Base-by-base conservation (phyloP, 2,113 vertebrate species). In the Bostrychus sinensis region DNA sequence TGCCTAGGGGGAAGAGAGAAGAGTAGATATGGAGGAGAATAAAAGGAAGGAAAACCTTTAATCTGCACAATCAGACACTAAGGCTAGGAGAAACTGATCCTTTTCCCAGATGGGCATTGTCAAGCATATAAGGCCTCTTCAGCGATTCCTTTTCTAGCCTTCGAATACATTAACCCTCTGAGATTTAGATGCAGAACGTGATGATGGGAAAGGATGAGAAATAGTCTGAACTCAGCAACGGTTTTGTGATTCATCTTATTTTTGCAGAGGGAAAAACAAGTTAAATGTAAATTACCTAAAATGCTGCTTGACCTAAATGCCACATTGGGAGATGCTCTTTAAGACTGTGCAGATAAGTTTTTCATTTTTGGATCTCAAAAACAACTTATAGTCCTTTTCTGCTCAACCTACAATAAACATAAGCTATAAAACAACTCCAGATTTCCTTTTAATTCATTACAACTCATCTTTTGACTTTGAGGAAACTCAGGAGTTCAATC, bases 61-160 rank as follows among this genome's bases (percentile, higher is more conserved):
- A 90, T 90, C 83, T 86, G 80, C 59, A 73, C 65, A 75, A 84
- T 78, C 75, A 81, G 66, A 74, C 59, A 75, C 78, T 38, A 56
- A 36, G 66, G 74, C 69, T 62, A 62, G 76, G 64, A 74, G 66
- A 64, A 72, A 51, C 59, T 83, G 85, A 90, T 87, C 82, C 56
- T 60, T 60, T 30, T 73, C 61, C 70, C 77, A 60, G 43, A 53
- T 77, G 73, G 71, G 78, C 62, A 66, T 72, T 66, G 67, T 82
- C 58, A 75, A 56, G 67, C 56, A 55, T 36, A 51, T 62, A 55
- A 72, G 70, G 42, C 65, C 75, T 64, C 63, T 78, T 70, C 72
- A 72, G 39, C 42, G 25, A 28, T 77, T 77, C 70, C 17, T 72
- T 62, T 54, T 64, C 48, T 41, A 30, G 37, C 57, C 56, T 65